A percentile compares a stretch with the other conserved stretches of the same genome.
These are phyloP conservation scores for Atrina japonica DNA, from an alignment of 2,888 invertebrate species.

Conservation along the genomic window DNA sequence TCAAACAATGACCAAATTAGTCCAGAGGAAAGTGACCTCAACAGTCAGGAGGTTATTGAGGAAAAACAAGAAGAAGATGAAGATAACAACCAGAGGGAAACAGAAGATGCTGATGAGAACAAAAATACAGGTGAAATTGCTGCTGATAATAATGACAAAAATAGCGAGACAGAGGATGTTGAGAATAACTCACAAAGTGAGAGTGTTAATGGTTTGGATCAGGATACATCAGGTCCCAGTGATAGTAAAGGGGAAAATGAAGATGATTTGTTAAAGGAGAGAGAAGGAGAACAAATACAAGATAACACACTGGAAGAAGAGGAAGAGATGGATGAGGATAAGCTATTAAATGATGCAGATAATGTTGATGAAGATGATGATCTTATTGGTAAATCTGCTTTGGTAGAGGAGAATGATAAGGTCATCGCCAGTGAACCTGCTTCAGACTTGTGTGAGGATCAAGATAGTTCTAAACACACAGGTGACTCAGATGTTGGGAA, in stretches of 20 bases:
- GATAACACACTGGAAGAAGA: neutral
- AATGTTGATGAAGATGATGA: neutral
- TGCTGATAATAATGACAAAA: too few species aligned
- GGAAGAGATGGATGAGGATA: neutral
- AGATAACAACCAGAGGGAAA: too few species aligned
- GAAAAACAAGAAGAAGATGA: neutral
- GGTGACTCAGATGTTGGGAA: neutral
- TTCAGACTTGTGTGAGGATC: neutral
- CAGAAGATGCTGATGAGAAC: neutral
- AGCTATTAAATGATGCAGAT: neutral
- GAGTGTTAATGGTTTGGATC: neutral
- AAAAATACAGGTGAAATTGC: neutral
- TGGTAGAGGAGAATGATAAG: neutral
- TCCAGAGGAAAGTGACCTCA: neutral
- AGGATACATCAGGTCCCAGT: neutral
- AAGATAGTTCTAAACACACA: neutral
- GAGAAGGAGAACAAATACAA: neutral
- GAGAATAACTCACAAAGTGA: constrained; percentile 8
- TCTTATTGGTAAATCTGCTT: neutral
- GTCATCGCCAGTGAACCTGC: neutral
- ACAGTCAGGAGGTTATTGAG: neutral
- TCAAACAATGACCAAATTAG: neutral
- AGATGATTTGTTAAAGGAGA: neutral
- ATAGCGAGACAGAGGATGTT: neutral
- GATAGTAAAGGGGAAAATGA: neutral